phyloP scores from a whole-genome alignment of 2,797 vertebrate genomes.

The Falco novaeseelandiae region DNA sequence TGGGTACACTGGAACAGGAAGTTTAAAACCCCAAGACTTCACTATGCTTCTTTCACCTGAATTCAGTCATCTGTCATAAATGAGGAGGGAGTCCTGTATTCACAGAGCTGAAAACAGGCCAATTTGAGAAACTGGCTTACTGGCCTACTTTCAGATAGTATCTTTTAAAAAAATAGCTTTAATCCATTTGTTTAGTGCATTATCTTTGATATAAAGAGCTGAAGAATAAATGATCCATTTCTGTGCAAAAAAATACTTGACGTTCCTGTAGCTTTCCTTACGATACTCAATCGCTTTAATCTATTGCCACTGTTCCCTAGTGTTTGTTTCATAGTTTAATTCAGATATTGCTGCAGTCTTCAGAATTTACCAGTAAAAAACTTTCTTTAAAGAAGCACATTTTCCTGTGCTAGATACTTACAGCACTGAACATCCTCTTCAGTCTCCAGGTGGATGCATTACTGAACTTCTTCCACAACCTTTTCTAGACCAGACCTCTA shows the following conservation, averaged over 20 bases:
- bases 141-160: background rate
- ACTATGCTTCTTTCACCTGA: background rate
- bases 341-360: background rate
- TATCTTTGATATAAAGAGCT: background rate
- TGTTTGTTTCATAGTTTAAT: slow-evolving; percentile 3
- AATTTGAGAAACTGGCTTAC: background rate
- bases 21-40: background rate
- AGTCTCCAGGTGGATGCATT: rapidly evolving
- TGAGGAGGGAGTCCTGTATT: background rate
- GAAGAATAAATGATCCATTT: background rate
- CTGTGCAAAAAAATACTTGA: background rate
- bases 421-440: background rate
- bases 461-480: background rate
- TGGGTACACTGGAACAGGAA: background rate
- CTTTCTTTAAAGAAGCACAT: background rate
- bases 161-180: background rate
- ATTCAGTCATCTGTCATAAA: background rate
- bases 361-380: background rate
- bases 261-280: background rate
- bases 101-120: background rate
- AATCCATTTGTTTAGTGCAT: background rate
- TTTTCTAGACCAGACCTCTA: background rate
- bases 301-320: slow-evolving; percentile 12
- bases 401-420: background rate
- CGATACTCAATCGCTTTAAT: background rate